phyloP scores from a whole-genome alignment of 2,888 invertebrate species.

The Netelia virgata region DNA sequence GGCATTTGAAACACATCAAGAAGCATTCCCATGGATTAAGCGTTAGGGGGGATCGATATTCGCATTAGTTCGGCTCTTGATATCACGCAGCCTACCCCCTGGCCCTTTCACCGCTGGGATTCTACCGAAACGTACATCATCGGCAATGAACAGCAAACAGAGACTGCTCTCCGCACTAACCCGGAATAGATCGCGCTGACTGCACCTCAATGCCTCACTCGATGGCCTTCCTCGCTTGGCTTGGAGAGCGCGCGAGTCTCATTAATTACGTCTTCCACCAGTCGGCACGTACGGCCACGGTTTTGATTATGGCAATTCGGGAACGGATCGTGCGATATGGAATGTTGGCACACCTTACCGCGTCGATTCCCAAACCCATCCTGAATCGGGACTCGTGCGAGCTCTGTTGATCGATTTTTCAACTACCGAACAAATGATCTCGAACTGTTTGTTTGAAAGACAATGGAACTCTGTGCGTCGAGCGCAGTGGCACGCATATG shows the following conservation, averaged over 20 bases:
- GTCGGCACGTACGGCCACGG: slow-evolving; percentile 50
- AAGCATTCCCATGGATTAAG: slow-evolving; percentile 57
- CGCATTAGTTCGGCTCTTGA: slow-evolving; percentile 52
- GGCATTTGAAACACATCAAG: slow-evolving; percentile 43
- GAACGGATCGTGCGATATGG: neutral
- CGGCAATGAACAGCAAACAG: slow-evolving; percentile 49
- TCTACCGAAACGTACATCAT: slow-evolving; percentile 65
- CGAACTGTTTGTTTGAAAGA: too few species aligned
- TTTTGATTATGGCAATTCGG: slow-evolving; percentile 57
- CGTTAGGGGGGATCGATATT: slow-evolving; percentile 53
- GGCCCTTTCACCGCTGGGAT: slow-evolving; percentile 28
- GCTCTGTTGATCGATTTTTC: neutral
- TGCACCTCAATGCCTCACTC: slow-evolving; percentile 55
- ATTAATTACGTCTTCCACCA: slow-evolving; percentile 65
- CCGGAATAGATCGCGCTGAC: slow-evolving; percentile 28
- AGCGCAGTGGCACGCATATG: too few species aligned
- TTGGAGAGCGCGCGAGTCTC: slow-evolving; percentile 61
- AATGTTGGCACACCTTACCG: neutral
- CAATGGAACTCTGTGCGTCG: too few species aligned
- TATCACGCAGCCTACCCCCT: slow-evolving; percentile 18
- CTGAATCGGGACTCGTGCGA: neutral
- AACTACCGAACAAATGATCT: neutral
- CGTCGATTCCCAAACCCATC: neutral
- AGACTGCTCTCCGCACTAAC: slow-evolving; percentile 30
- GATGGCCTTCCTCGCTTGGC: slow-evolving; percentile 53